These are phyloP conservation scores for Sciurus vulgaris DNA, from an alignment of 2,797 vertebrate genomes.

Conservation along the genomic window DNA sequence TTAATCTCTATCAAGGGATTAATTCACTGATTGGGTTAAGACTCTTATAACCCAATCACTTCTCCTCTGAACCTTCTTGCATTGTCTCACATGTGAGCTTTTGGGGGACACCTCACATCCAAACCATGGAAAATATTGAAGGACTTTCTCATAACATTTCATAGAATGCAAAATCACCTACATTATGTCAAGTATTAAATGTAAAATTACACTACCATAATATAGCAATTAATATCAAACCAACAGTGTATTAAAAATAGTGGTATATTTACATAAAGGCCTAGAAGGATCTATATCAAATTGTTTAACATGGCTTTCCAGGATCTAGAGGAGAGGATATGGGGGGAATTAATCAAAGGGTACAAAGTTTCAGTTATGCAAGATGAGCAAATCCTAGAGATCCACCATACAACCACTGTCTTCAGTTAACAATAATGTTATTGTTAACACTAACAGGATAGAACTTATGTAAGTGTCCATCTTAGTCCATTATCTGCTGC, in stretches of 20 bases:
- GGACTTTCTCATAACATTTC: not conserved
- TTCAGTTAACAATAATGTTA: not conserved
- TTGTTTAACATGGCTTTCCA: not conserved
- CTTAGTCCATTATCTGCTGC: not conserved
- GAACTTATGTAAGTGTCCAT: not conserved
- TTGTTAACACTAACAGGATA: not conserved
- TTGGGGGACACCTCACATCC: too few species aligned
- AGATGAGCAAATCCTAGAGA: not conserved
- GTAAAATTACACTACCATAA: not conserved
- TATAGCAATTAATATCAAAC: conserved; percentile 4
- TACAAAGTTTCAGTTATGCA: not conserved
- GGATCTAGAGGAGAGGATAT: not conserved
- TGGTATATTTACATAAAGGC: not conserved
- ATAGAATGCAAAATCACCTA: conserved; percentile 44
- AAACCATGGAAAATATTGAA: not conserved
- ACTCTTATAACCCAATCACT: too few species aligned
- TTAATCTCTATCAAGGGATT: too few species aligned
- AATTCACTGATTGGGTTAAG: too few species aligned
- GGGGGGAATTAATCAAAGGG: not conserved
- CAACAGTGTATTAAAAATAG: not conserved
- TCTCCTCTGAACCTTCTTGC: too few species aligned
- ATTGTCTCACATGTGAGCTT: too few species aligned
- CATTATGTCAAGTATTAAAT: conserved; percentile 1
- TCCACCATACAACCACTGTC: not conserved
- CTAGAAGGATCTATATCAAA: not conserved